phyloP scores from a whole-genome alignment of 2,113 vertebrate species.

The Ciconia stormi region DNA sequence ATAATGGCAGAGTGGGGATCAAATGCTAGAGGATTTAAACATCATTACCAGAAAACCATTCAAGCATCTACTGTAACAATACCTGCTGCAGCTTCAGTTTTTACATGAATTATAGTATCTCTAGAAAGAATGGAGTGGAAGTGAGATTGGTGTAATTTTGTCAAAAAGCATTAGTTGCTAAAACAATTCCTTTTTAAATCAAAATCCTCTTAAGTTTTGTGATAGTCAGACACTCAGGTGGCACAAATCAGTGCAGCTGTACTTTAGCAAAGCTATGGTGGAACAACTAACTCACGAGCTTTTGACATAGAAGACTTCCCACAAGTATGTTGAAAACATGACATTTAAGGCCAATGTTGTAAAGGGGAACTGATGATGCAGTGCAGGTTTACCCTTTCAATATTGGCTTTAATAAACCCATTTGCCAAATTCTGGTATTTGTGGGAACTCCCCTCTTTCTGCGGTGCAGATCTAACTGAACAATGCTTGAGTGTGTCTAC shows the following conservation, averaged over 20 bases:
- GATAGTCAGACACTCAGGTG: neutral
- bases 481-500: neutral
- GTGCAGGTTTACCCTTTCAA: neutral
- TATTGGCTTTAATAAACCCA: neutral
- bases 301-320: neutral
- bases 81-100: neutral
- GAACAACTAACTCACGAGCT: neutral
- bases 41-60: neutral
- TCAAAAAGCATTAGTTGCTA: neutral
- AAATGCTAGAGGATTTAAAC: neutral
- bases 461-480: neutral
- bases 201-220: neutral
- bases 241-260: neutral
- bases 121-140: neutral
- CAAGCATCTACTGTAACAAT: neutral
- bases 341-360: neutral
- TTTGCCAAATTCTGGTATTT: neutral
- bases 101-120: neutral
- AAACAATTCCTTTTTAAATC: neutral
- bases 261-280: neutral
- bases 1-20: neutral
- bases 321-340: neutral
- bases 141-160: neutral
- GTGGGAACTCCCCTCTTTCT: accelerated
- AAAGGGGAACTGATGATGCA: neutral